Conservation (phyloP, 2,888 invertebrate genomes). For the Byasa hedistus region DNA sequence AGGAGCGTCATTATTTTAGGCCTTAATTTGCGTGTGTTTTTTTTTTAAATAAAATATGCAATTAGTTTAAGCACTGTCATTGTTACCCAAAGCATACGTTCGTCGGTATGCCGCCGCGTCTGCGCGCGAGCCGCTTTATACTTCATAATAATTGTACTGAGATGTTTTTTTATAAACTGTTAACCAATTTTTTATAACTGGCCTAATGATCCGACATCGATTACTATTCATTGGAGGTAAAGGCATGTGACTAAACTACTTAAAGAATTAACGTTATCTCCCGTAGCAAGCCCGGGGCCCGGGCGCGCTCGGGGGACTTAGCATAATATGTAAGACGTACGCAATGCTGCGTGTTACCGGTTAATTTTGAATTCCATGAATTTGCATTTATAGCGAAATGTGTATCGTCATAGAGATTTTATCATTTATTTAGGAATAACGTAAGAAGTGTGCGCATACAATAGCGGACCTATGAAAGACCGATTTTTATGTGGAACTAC, state of each 20-base stretch:
- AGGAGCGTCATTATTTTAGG: conserved; percentile 56
- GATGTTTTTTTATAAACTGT: conserved; percentile 32
- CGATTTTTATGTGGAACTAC: conserved; percentile 64
- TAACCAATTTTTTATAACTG: conserved; percentile 38
- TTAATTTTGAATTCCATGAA: conserved; percentile 79
- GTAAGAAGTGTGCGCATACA: conserved; percentile 61
- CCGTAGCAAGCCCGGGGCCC: conserved; percentile 4
- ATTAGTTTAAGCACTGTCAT: conserved; percentile 67
- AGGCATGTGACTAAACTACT: conserved; percentile 37
- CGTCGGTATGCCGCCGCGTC: conserved; percentile 51
- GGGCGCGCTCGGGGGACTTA: conserved; percentile 52
- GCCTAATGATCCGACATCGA: conserved; percentile 43
- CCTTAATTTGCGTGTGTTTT: conserved; percentile 71
- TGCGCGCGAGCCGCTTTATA: conserved; percentile 35
- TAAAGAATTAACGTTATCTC: conserved; percentile 33
- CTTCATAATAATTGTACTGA: conserved; percentile 34
- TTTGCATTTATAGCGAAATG: conserved; percentile 80
- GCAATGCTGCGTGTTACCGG: conserved; percentile 57
- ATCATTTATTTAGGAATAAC: conserved; percentile 73
- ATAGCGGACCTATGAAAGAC: conserved; percentile 60
- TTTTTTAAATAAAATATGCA: conserved; percentile 63
- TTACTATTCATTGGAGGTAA: conserved; percentile 35
- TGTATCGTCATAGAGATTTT: conserved; percentile 77
- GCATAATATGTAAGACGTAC: conserved; percentile 74
- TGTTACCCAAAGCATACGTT: conserved; percentile 74